These are phyloP conservation scores for Ptilorrhoa leucosticta DNA, from an alignment of 2,113 vertebrate species.

Conservation along the genomic window DNA sequence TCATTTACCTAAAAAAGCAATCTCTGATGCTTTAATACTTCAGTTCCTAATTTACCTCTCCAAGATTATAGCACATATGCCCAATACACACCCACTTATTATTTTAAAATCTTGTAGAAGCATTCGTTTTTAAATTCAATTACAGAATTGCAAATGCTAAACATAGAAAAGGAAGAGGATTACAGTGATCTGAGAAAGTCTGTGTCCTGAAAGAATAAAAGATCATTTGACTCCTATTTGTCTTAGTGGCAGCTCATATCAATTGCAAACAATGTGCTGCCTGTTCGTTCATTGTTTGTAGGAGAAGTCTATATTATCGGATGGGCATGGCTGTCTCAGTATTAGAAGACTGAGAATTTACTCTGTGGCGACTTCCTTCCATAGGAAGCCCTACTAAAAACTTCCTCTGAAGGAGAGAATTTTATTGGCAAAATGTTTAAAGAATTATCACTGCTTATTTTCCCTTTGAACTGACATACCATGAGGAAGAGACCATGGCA, in stretches of 20 bases:
- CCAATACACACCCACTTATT: neutral
- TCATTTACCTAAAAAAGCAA: neutral
- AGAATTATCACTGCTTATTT: neutral
- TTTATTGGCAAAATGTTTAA: neutral
- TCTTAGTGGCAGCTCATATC: neutral
- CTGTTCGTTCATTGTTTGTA: rapidly evolving
- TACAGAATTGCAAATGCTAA: neutral
- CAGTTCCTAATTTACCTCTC: neutral
- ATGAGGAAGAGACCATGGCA: neutral
- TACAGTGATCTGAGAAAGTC: neutral
- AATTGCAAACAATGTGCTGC: neutral
- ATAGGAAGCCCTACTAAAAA: neutral
- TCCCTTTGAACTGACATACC: neutral
- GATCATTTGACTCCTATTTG: neutral
- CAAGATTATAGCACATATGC: neutral
- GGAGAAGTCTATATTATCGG: neutral
- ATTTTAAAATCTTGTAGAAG: neutral
- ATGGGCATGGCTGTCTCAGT: neutral
- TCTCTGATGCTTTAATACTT: neutral
- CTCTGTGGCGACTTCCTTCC: neutral
- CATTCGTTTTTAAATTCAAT: neutral
- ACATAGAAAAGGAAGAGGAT: neutral
- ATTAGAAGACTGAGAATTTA: neutral
- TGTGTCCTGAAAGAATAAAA: neutral
- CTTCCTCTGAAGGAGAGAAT: neutral